These are phyloP conservation scores for Nyctalus aviator DNA, from an alignment of 2,797 vertebrate genomes.

Conservation along the genomic window DNA sequence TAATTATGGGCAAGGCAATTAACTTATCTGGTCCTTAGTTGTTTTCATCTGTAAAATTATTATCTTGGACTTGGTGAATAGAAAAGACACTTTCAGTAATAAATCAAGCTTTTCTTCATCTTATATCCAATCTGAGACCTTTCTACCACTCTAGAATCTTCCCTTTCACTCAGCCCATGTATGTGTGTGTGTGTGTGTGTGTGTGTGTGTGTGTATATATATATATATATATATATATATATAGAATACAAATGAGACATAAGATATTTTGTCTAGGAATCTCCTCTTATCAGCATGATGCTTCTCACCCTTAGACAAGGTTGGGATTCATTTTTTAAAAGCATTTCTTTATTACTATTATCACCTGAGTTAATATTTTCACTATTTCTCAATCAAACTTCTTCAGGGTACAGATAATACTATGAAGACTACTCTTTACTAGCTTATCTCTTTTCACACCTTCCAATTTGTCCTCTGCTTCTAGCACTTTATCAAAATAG, in stretches of 20 bases:
- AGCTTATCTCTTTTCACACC: neutral
- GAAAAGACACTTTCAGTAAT: neutral
- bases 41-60: slow-evolving; percentile 34
- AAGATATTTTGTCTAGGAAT: neutral
- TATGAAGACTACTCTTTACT: neutral
- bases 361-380: neutral
- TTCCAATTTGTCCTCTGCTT: slow-evolving; percentile 12
- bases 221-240: neutral
- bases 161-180: neutral
- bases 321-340: neutral
- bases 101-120: slow-evolving; percentile 4
- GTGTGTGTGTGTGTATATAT: too few species aligned
- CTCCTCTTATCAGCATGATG: neutral
- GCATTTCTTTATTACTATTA: neutral
- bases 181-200: too few species aligned
- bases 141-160: neutral
- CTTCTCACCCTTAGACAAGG: neutral
- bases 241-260: neutral
- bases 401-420: neutral
- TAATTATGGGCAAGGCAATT: neutral
- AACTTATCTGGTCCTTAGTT: neutral
- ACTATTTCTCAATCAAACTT: neutral
- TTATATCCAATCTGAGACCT: neutral
- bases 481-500: slow-evolving; percentile 26
- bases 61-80: neutral